Percentiles rank a stretch among this genome's conserved stretches.
These are phyloP conservation scores for Strigops habroptila DNA, from an alignment of 2,113 vertebrate species.

Conservation along the genomic window DNA sequence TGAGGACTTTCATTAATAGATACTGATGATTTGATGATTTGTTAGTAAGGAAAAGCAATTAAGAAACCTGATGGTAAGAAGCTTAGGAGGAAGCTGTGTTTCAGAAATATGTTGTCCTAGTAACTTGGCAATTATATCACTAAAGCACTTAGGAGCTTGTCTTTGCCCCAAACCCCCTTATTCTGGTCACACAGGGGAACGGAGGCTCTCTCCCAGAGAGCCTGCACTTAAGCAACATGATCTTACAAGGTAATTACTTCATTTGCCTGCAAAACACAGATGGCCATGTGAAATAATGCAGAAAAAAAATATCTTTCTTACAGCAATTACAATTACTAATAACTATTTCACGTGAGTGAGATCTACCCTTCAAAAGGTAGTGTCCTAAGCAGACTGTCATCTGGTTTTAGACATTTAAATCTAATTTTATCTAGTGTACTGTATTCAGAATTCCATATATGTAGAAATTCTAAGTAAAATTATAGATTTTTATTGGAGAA, in stretches of 20 bases:
- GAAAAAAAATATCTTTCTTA: not conserved
- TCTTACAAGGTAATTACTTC: not conserved
- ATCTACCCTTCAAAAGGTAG: not conserved
- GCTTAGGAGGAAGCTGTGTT: not conserved
- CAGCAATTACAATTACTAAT: not conserved
- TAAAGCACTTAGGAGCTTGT: not conserved
- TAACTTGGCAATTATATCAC: not conserved
- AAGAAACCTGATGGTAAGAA: not conserved
- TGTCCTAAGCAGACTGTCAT: not conserved
- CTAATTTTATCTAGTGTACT: not conserved
- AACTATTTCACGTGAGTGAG: not conserved
- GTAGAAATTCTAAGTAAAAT: not conserved
- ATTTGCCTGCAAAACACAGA: not conserved
- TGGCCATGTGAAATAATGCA: not conserved
- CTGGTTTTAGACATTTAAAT: not conserved
- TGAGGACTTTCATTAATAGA: not conserved
- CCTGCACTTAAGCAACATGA: not conserved
- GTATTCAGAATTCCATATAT: not conserved
- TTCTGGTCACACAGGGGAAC: not conserved
- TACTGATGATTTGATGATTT: not conserved
- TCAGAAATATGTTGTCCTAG: not conserved
- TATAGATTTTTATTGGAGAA: not conserved
- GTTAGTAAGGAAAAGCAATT: not conserved
- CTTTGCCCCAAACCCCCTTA: not conserved
- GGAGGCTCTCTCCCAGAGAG: not conserved